Conservation (phyloP, 2,888 invertebrate genomes). For the Agrilus mali region DNA sequence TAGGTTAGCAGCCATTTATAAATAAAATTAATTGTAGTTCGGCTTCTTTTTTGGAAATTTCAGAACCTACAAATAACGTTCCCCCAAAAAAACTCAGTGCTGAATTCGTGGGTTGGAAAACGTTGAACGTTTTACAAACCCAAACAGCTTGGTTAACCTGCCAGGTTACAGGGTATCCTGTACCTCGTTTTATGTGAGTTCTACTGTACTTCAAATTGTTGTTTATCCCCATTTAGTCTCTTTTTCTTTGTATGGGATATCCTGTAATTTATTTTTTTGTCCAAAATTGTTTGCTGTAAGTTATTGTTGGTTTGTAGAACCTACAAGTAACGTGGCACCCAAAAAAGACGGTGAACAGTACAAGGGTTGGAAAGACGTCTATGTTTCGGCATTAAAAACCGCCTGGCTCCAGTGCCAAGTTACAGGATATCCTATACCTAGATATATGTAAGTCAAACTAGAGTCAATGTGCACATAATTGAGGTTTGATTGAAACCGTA, state of each 20-base stretch:
- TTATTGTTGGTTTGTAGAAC: conserved; percentile 32
- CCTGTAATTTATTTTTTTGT: not conserved
- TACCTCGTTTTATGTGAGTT: conserved; percentile 39
- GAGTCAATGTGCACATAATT: too few relatives aligned
- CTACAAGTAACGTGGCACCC: conserved; percentile 50
- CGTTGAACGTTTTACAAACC: conserved; percentile 39
- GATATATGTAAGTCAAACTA: conserved; percentile 49
- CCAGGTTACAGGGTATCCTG: conserved; percentile 42
- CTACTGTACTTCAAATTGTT: not conserved
- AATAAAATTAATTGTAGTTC: conserved; percentile 1
- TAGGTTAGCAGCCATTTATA: conserved; percentile 23
- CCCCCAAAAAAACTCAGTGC: conserved; percentile 48
- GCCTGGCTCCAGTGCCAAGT: conserved; percentile 58
- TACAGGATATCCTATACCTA: conserved; percentile 55
- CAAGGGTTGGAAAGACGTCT: conserved; percentile 46
- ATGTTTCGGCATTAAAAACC: conserved; percentile 36
- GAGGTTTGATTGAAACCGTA: too few relatives aligned
- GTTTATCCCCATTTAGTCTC: not conserved
- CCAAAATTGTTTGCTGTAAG: not conserved
- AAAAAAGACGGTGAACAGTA: conserved; percentile 42
- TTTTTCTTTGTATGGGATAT: not conserved
- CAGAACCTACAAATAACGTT: conserved; percentile 49
- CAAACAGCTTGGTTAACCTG: conserved; percentile 51
- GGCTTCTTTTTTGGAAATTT: conserved; percentile 10
- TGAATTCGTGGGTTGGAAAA: conserved; percentile 45